Evolutionary conservation across 2,888 invertebrate genomes (phyloP), one percentile per base, ranked within the genome.

Genomic region (Hymenopus coronatus): DNA sequence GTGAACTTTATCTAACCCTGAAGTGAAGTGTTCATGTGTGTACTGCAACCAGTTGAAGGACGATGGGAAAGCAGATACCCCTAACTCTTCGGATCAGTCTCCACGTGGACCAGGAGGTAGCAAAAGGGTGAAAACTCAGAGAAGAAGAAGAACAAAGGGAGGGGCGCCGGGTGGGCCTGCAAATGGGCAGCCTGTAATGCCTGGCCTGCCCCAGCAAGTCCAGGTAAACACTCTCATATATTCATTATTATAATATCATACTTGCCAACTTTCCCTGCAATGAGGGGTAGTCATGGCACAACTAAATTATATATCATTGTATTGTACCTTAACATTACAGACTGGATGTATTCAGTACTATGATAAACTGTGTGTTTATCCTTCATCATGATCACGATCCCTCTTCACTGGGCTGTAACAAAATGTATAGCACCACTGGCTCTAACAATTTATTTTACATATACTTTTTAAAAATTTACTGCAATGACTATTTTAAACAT

Each of bases 31-130:
- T 91, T 92, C 92, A 91, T 92, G 92, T 92, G 93, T 93, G 91
- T 92, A 92, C 92, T 92, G 92, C 91, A 93, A 92, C 89, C 93
- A 94, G 93, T 93, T 94, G 92, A 94, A 96, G 94, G 95, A 95
- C 92, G 94, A 94, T 91, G 94, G 94, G 92, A 90, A 83, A 83
- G 90, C 96, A 94, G 94, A 96, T 91, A 95, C 94, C 92, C 96
- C 95, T 90, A 91, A 91, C 89, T 96, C 94, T 91, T 94, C 95
- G 91, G 97, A 96, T 92, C 96, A 95, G 92, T 96, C 95, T 90
- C 96, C 95, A 92, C 94, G 95, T 0, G 95, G 95, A n/a, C 70
- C 89, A 54, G 88, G 90, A 90, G 40, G 89, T 87, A 89, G 90
- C 90, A 87, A 91, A 91, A 89, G 91, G 54, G 88, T 91, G 91